These are phyloP conservation scores for Alca torda DNA, from an alignment of 2,797 vertebrate genomes.

Conservation along the genomic window DNA sequence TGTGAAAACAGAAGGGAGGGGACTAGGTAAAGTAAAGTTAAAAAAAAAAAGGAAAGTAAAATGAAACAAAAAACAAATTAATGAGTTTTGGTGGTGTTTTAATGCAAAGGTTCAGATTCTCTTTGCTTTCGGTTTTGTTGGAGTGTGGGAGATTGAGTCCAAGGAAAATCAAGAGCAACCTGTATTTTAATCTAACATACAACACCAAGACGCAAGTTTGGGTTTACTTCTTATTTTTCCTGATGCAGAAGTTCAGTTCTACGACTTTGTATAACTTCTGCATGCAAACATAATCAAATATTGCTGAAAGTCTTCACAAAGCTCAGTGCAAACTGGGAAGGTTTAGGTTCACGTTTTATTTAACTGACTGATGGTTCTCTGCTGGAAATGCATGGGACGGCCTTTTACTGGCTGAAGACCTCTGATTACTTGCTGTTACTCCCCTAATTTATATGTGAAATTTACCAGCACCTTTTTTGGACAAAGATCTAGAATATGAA, in stretches of 20 bases:
- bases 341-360: neutral
- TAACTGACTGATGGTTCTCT: neutral
- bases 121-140: neutral
- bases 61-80: neutral
- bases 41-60: neutral
- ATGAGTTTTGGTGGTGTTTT: neutral
- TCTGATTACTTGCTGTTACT: neutral
- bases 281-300: neutral
- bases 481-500: neutral
- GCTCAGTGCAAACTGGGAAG: neutral
- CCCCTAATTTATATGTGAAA: neutral
- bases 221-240: neutral
- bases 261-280: neutral
- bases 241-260: neutral
- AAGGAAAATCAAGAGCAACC: neutral
- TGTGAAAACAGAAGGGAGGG: neutral
- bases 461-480: neutral
- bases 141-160: no score
- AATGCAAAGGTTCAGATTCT: neutral
- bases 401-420: neutral
- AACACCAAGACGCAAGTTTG: neutral
- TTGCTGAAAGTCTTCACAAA: neutral
- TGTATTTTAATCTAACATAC: neutral
- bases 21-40: neutral
- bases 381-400: neutral